A percentile compares a stretch with the other conserved stretches of the same genome.
Evolutionary conservation across 2,797 vertebrate genomes (phyloP).

Genomic region (Delichon dasypus): DNA sequence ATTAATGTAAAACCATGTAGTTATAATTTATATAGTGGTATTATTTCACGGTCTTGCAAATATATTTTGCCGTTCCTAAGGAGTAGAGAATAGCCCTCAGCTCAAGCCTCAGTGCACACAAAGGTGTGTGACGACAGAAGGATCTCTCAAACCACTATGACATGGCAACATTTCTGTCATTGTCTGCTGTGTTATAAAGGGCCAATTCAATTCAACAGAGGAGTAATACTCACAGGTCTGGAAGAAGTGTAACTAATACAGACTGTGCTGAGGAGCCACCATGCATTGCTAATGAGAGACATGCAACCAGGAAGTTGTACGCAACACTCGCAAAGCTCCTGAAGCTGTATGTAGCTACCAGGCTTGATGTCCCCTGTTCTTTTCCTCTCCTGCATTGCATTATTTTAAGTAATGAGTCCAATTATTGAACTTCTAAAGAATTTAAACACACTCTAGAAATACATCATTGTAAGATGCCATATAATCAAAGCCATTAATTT

Average conservation of each 20-base stretch:
- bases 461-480: slow-evolving; percentile 82
- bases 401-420: slow-evolving; percentile 4
- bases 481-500: slow-evolving; percentile 70
- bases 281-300: slow-evolving; percentile 79
- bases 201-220: slow-evolving; percentile 51
- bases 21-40: not conserved
- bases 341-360: slow-evolving; percentile 42
- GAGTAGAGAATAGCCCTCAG: not conserved
- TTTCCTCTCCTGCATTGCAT: not conserved
- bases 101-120: not conserved
- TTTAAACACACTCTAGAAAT: slow-evolving; percentile 26
- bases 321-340: slow-evolving; percentile 66
- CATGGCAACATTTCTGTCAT: slow-evolving; percentile 36
- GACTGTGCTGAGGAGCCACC: slow-evolving; percentile 66
- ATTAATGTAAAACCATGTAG: not conserved
- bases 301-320: slow-evolving; percentile 47
- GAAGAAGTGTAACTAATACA: slow-evolving; percentile 76
- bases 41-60: not conserved
- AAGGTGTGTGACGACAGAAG: slow-evolving; percentile 7
- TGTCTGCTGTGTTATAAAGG: slow-evolving; percentile 66
- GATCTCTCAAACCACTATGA: slow-evolving; percentile 7
- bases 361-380: slow-evolving; percentile 6
- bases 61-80: not conserved
- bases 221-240: slow-evolving; percentile 43
- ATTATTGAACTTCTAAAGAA: slow-evolving; percentile 33